Base-by-base conservation (phyloP, 2,888 invertebrate genomes). In the Synanthedon tipuliformis region DNA sequence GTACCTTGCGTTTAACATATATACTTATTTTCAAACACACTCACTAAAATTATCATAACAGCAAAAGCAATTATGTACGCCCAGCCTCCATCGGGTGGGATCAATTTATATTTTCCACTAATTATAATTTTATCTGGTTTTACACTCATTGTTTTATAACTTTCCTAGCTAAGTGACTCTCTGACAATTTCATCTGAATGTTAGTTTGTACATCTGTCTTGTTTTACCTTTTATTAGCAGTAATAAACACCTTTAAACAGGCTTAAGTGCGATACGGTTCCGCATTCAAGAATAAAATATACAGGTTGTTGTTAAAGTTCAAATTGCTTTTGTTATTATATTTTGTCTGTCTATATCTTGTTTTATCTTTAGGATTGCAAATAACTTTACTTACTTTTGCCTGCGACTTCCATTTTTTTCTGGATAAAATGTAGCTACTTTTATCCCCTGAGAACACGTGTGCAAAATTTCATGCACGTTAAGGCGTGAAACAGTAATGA, bases 41-140 rank as follows among this genome's bases (percentile, higher is more conserved):
- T 90, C 78, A 92, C 92, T 67, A 89, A 88, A 62, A 89, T 88
- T 12, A 92, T 64, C 55, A 89, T 84, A 53, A 89, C 85, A 3
- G 90, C 89, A 1, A 90, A 49, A n/a, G 90, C 89, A 53, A 93
- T 89, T 61, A 91, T 69, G 76, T 91, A 92, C 1, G 93, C 93
- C 90, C 91, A 93, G 0, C 92, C 93, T 2, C 93, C 93, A 56
- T 92, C 92, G 0, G 92, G 92, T 1, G 91, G 64, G 16, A 78
- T 73, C 1, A 69, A 52, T 55, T 67, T 61, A 59, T 70, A 72
- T 53, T 68, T 74, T 54, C 68, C 74, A 40, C 48, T 60, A 55
- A 67, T 66, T 40, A 56, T 56, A 15, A 11, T 52, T 48, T 50
- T 27, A 49, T 34, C 15, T 1, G 27, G 40, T 13, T 52, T 13